These are phyloP conservation scores for Penaeus monodon DNA, from an alignment of 2,888 invertebrate genomes.

Conservation along the genomic window DNA sequence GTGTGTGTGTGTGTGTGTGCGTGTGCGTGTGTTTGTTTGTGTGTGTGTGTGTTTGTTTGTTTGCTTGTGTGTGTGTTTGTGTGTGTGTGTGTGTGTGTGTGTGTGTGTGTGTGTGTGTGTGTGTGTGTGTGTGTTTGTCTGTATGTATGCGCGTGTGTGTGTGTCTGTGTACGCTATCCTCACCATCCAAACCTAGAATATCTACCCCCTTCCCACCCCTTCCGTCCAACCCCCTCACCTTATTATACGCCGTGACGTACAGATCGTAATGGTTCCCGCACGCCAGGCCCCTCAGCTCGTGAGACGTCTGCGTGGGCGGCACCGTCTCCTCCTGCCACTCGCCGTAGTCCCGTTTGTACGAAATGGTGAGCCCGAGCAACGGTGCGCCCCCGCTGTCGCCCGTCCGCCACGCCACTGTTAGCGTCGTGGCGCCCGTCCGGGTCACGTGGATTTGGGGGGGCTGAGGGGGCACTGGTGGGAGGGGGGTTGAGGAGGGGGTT, in stretches of 20 bases:
- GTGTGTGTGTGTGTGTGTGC: too few relatives aligned
- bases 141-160: too few relatives aligned
- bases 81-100: too few relatives aligned
- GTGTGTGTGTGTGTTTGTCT: too few relatives aligned
- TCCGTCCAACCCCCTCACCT: constrained; percentile 75
- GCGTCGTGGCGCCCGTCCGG: constrained; percentile 45
- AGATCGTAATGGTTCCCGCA: constrained; percentile 89
- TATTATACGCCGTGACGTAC: constrained; percentile 89
- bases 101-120: too few relatives aligned
- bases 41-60: too few relatives aligned
- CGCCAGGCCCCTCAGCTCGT: constrained; percentile 84
- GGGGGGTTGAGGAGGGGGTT: background rate
- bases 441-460: constrained; percentile 56
- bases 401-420: constrained; percentile 56
- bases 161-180: too few relatives aligned
- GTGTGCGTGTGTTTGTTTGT: too few relatives aligned
- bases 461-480: constrained; percentile 48
- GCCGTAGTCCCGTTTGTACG: constrained; percentile 88
- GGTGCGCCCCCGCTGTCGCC: constrained; percentile 55
- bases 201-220: too few relatives aligned
- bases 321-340: constrained; percentile 93
- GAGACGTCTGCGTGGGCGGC: constrained; percentile 83
- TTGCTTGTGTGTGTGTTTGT: too few relatives aligned
- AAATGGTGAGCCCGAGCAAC: constrained; percentile 50
- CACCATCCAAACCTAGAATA: too few relatives aligned